Percentiles rank a stretch among this genome's conserved stretches.
Evolutionary conservation across 2,113 vertebrate genomes (phyloP).

Genomic region (Gyps fulvus): DNA sequence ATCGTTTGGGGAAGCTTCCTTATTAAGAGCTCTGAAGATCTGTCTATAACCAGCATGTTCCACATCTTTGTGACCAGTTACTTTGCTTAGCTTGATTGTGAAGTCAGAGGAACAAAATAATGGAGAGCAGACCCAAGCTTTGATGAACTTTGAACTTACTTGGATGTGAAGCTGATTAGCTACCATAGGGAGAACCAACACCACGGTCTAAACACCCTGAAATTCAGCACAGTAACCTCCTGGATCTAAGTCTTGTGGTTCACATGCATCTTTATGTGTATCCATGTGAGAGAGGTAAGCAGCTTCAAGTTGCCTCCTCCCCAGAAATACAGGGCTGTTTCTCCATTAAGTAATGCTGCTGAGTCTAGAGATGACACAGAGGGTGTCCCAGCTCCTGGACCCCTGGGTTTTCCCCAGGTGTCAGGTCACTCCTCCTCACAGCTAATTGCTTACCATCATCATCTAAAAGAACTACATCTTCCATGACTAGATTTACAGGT

Average conservation of each 20-base stretch:
- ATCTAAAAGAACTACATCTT: not conserved
- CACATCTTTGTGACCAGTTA: not conserved
- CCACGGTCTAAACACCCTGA: not conserved
- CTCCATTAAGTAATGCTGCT: not conserved
- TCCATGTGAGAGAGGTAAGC: not conserved
- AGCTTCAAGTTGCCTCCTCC: not conserved
- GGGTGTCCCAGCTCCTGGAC: not conserved
- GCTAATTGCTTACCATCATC: slow-evolving; percentile 9
- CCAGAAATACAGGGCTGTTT: not conserved
- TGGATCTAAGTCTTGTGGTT: not conserved
- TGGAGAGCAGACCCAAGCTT: not conserved
- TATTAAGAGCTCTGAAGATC: not conserved
- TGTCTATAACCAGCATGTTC: not conserved
- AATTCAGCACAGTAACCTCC: not conserved
- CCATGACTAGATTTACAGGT: slow-evolving; percentile 53
- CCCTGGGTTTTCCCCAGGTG: slow-evolving; percentile 30
- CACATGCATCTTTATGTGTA: not conserved
- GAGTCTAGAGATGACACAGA: not conserved
- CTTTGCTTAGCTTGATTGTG: slow-evolving; percentile 6
- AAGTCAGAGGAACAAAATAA: slow-evolving; percentile 36
- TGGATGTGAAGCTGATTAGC: slow-evolving; percentile 14
- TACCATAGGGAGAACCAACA: not conserved
- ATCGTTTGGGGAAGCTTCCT: not conserved
- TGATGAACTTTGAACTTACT: slow-evolving; percentile 44
- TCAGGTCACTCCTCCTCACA: not conserved